phyloP scores from a whole-genome alignment of 2,113 vertebrate species.

The Sarotherodon lohbergeri region DNA sequence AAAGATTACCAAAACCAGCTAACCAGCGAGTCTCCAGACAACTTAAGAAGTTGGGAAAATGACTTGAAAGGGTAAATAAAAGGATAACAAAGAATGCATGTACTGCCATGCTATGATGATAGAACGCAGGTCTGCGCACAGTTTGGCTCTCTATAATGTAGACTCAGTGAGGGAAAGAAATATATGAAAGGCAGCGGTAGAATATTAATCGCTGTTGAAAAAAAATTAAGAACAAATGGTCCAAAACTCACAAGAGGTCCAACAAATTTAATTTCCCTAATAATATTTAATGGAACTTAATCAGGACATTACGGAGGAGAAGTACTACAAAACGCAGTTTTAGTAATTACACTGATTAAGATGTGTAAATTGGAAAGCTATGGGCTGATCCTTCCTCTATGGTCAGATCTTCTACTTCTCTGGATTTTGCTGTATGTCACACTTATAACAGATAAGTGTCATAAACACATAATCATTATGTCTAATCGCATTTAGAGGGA shows the following conservation, averaged over 20 bases:
- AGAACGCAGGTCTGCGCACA: neutral
- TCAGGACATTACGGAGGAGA: neutral
- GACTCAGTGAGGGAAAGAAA: neutral
- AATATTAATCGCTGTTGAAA: neutral
- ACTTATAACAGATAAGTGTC: neutral
- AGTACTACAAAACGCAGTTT: neutral
- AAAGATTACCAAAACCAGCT: neutral
- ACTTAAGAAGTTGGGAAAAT: neutral
- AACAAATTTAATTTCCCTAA: neutral
- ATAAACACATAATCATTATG: neutral
- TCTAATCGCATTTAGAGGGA: neutral
- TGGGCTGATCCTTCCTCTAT: neutral
- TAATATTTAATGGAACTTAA: neutral
- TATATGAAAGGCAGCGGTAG: neutral
- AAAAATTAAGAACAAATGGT: neutral
- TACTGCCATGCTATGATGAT: neutral
- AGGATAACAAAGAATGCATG: neutral
- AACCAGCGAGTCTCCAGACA: neutral
- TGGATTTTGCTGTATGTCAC: neutral
- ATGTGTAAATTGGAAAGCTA: neutral
- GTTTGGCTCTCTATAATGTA: neutral
- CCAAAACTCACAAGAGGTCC: neutral
- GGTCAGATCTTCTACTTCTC: neutral
- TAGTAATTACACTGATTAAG: neutral
- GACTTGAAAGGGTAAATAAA: neutral